These are phyloP conservation scores for Vanessa atalanta DNA, from an alignment of 1,140 invertebrate species.

Conservation along the genomic window DNA sequence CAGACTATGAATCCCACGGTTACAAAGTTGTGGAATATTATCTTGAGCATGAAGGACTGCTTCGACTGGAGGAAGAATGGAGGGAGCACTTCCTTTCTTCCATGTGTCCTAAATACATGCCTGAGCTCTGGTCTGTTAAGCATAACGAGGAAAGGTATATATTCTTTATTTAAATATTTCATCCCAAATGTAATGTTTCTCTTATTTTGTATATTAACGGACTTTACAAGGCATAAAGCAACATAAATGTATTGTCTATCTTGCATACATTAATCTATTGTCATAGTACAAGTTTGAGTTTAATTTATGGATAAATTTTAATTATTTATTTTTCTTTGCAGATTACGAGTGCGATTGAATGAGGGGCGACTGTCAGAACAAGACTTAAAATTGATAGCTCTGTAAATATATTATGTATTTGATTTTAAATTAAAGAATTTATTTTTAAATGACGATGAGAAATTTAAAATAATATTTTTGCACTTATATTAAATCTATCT, in stretches of 20 bases:
- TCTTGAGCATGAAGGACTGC: constrained; percentile 80
- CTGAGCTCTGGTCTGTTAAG: constrained; percentile 88
- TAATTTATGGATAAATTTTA: background rate
- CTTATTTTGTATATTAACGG: no score
- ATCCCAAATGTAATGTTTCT: background rate
- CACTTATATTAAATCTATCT: no score
- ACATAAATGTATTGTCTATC: no score
- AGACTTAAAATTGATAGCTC: constrained; percentile 71
- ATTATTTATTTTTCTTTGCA: constrained; percentile 45
- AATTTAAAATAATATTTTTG: no score
- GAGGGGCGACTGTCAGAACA: constrained; percentile 78
- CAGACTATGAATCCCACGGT: constrained; percentile 84
- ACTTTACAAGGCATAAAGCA: no score
- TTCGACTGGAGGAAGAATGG: constrained; percentile 88
- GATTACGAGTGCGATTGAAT: constrained; percentile 74
- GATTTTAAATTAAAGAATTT: background rate
- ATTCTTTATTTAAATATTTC: background rate
- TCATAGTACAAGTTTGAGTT: no score
- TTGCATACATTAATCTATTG: no score
- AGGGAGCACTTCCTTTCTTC: constrained; percentile 87
- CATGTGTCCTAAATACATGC: constrained; percentile 88
- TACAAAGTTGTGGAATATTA: constrained; percentile 85
- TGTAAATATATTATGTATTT: constrained; percentile 10
- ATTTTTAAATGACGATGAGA: background rate
- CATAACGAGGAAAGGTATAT: constrained; percentile 83